Evolutionary conservation across 2,797 vertebrate species (phyloP).

Genomic region (Gambusia yucatana): DNA sequence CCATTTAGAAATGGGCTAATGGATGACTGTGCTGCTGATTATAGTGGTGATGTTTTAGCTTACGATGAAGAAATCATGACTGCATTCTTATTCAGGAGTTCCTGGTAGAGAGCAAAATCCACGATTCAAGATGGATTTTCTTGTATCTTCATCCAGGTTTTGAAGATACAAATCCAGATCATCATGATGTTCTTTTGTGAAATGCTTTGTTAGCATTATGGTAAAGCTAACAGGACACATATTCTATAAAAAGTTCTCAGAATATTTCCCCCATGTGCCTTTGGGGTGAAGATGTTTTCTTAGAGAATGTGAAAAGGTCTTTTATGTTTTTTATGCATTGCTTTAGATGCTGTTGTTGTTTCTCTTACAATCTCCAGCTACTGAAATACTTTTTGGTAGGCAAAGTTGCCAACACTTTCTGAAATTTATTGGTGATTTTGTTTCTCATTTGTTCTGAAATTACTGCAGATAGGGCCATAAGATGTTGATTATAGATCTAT

Average conservation of each 20-base stretch:
- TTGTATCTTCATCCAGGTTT: not conserved
- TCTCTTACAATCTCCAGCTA: not conserved
- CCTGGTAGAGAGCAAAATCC: not conserved
- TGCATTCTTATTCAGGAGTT: not conserved
- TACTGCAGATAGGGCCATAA: not conserved
- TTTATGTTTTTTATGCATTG: not conserved
- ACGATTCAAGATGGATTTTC: not conserved
- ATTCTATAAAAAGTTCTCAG: not conserved
- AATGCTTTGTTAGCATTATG: not conserved
- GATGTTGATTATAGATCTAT: not conserved
- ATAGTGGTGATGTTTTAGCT: not conserved
- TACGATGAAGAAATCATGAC: not conserved
- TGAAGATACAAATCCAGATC: not conserved
- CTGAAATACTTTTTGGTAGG: not conserved
- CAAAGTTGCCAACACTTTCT: not conserved
- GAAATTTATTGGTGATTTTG: not conserved
- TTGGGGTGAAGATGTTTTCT: not conserved
- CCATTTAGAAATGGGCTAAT: not conserved
- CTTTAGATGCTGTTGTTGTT: not conserved
- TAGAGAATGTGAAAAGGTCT: not conserved
- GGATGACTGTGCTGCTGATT: not conserved
- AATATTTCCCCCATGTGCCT: not conserved
- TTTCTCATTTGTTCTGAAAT: constrained; percentile 1
- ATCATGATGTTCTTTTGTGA: not conserved
- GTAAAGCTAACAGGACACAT: not conserved